Evolutionary conservation across 2,888 invertebrate species (phyloP).

Genomic region (Clunio marinus): DNA sequence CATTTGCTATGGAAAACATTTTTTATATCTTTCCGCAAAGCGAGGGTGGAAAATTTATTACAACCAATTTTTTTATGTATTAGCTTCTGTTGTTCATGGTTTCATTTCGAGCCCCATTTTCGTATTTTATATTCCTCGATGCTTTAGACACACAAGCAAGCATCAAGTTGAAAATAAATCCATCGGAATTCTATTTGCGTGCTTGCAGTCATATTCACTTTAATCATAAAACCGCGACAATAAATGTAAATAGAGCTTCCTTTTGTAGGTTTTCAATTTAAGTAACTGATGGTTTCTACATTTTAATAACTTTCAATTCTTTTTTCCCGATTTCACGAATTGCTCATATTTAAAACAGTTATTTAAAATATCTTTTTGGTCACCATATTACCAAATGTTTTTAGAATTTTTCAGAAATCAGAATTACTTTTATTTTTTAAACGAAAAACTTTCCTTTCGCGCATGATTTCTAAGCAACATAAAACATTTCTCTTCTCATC

Average conservation of each 20-base stretch:
- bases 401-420: too few relatives aligned
- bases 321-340: too few relatives aligned
- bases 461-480: conserved; percentile 7
- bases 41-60: conserved; percentile 24
- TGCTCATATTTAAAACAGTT: too few relatives aligned
- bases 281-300: too few relatives aligned
- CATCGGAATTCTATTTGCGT: neutral
- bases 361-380: too few relatives aligned
- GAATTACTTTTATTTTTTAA: too few relatives aligned
- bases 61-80: neutral
- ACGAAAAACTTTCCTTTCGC: too few relatives aligned
- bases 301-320: too few relatives aligned
- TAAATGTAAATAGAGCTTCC: neutral
- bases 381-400: too few relatives aligned
- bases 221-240: neutral
- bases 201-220: conserved; percentile 18
- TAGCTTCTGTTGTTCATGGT: conserved; percentile 16
- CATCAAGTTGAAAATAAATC: neutral
- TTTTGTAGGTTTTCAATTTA: too few relatives aligned
- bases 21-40: neutral
- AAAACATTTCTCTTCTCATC: neutral
- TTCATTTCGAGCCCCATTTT: neutral
- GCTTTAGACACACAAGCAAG: neutral
- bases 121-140: neutral
- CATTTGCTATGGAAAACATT: conserved; percentile 17